A percentile compares a stretch with the other conserved stretches of the same genome.
phyloP scores from a whole-genome alignment of 2,113 vertebrate species.

The Candoia aspera region DNA sequence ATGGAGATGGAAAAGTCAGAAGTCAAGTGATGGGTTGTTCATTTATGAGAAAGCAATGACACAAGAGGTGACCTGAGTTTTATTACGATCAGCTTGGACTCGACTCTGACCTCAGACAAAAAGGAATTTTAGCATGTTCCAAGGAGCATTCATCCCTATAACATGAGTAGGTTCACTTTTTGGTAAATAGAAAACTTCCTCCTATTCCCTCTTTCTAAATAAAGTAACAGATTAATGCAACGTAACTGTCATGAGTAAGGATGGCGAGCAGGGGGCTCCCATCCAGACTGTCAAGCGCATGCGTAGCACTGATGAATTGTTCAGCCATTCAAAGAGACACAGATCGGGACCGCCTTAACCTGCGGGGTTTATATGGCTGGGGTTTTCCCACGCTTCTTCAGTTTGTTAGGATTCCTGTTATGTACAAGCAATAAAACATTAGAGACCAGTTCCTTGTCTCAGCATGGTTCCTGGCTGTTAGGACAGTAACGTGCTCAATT shows the following conservation, averaged over 20 bases:
- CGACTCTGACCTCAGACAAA: not conserved
- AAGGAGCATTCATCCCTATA: not conserved
- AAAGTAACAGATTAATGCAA: not conserved
- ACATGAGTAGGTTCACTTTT: not conserved
- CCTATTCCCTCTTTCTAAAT: not conserved
- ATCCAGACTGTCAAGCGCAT: too few relatives aligned
- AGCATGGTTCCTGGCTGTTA: too few relatives aligned
- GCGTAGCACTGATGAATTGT: too few relatives aligned
- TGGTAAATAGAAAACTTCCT: not conserved
- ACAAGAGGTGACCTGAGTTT: not conserved
- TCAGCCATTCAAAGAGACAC: too few relatives aligned
- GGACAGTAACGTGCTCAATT: not conserved
- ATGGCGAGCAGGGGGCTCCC: too few relatives aligned
- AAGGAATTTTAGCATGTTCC: not conserved
- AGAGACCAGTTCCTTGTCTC: too few relatives aligned
- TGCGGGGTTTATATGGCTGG: too few relatives aligned
- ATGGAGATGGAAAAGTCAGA: not conserved
- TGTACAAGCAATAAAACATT: too few relatives aligned
- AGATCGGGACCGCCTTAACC: too few relatives aligned
- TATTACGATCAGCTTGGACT: not conserved
- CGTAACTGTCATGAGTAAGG: too few relatives aligned
- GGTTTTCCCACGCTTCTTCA: too few relatives aligned
- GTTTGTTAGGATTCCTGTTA: too few relatives aligned
- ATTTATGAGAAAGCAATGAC: not conserved
- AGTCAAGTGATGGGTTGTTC: not conserved